These are phyloP conservation scores for Syritta pipiens DNA, from an alignment of 2,888 invertebrate genomes.

Conservation along the genomic window DNA sequence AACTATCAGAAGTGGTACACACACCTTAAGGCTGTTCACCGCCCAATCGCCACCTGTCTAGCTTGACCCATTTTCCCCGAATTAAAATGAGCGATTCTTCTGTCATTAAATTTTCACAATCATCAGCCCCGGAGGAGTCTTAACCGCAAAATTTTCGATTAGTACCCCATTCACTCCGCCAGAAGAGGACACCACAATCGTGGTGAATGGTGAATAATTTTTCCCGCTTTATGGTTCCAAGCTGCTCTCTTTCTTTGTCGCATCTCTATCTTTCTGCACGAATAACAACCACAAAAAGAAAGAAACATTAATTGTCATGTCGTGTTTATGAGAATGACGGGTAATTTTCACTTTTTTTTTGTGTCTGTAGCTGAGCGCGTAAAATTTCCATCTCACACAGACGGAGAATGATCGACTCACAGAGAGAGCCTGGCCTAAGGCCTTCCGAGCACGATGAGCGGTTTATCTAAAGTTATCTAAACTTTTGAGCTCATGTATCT, in stretches of 20 bases:
- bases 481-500: constrained; percentile 1
- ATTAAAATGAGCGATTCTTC: too few species aligned
- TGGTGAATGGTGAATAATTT: constrained; percentile 45
- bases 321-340: constrained; percentile 63
- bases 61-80: too few species aligned
- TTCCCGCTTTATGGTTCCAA: constrained; percentile 40
- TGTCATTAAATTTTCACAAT: too few species aligned
- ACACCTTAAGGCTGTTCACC: too few species aligned
- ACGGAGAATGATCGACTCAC: too few species aligned
- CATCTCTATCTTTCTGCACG: constrained; percentile 10
- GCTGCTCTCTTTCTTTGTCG: constrained; percentile 2
- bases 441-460: constrained; percentile 40
- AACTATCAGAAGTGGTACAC: too few species aligned
- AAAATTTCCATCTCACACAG: constrained; percentile 47
- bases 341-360: constrained; percentile 57
- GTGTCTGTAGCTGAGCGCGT: constrained; percentile 6
- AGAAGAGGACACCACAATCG: constrained; percentile 16
- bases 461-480: constrained; percentile 56
- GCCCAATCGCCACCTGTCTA: too few species aligned
- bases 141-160: constrained; percentile 43
- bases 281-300: constrained; percentile 9
- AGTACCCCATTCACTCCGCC: constrained; percentile 22
- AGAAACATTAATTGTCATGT: constrained; percentile 62
- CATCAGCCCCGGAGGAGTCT: too few species aligned
- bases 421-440: too few species aligned